A percentile compares a stretch with the other conserved stretches of the same genome.
These are phyloP conservation scores for Gambusia holbrooki DNA, from an alignment of 2,113 vertebrate species.

Conservation along the genomic window DNA sequence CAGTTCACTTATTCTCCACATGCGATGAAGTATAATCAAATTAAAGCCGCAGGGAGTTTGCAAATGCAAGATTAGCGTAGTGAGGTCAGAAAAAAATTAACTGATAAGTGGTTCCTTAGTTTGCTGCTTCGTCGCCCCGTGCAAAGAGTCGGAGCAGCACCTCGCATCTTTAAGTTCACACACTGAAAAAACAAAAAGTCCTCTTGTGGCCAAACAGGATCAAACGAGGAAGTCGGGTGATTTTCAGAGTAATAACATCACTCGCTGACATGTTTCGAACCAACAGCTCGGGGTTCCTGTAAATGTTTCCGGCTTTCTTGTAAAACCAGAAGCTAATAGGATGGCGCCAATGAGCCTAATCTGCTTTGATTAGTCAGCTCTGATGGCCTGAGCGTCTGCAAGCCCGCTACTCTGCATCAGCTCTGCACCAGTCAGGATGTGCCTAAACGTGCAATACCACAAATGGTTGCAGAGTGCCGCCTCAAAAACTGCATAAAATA, in stretches of 20 bases:
- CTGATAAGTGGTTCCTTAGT: neutral
- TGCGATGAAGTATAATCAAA: slow-evolving; percentile 9
- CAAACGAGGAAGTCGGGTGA: neutral
- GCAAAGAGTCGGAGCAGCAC: neutral
- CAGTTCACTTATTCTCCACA: slow-evolving; percentile 16
- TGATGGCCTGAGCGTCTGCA: neutral
- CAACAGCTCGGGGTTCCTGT: slow-evolving; percentile 12
- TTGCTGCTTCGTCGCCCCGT: neutral
- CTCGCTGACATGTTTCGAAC: slow-evolving; percentile 9
- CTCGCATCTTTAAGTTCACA: neutral
- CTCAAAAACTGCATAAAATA: neutral
- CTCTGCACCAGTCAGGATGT: neutral
- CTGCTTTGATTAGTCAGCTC: slow-evolving; percentile 1
- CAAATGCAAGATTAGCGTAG: neutral
- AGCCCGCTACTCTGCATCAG: neutral
- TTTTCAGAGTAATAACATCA: slow-evolving; percentile 4
- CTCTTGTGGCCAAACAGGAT: slow-evolving; percentile 1
- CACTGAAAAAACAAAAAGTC: neutral
- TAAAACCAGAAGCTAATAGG: slow-evolving; percentile 3
- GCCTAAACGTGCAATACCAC: neutral
- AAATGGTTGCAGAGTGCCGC: neutral
- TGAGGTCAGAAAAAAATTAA: neutral
- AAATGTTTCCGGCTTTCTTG: neutral
- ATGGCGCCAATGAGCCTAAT: neutral
- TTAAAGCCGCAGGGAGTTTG: neutral